Evolutionary conservation across 2,113 vertebrate species (phyloP), one percentile per base, ranked within the genome.

Genomic region (Coturnix japonica): DNA sequence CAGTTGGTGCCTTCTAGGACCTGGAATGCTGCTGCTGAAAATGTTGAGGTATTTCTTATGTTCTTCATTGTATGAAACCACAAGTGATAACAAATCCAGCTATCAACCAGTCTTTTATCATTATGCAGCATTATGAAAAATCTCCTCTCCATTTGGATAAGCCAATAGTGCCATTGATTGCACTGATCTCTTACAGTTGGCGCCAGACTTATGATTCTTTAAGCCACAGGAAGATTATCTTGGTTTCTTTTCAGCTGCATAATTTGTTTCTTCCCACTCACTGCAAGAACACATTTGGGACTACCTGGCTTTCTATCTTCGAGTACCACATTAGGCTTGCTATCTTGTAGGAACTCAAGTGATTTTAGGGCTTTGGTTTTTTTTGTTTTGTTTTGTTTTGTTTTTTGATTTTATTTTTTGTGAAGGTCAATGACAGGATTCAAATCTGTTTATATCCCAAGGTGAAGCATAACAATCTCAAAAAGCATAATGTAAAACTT

Each of bases 121-220:
- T 93, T 85, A 74, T 89, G 67, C 60, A 87, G 30, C 75, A 92
- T 82, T 89, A 94, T 80, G 84, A n/a, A 82, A 93, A 94, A 93
- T 76, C 5, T 51, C 60, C 75, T 89, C 75, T 85, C 54, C 43
- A n/a, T 91, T 80, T 85, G 2, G 4, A 91, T 77, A 80, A 87
- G 72, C 75, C 8, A 28, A 8, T 0, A 20, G 78, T 92, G 84
- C 78, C 78, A 77, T 16, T 93, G 89, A 92, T 47, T 80, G 75
- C 64, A 10, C 56, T 76, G 8, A 73, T 92, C 78, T 75, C 81
- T 92, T 49, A 41, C 78, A 67, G 71, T 67, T 0, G 81, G 92
- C 43, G 67, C 89, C 92, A 92, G 84, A 33, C 84, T 85, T 85
- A 47, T 10, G 49, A 60, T 67, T 57, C 64, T 91, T 94, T 85